Conservation (phyloP, 37 sponge, comb jelly and placozoan species). For the Petrosia ficiformis region DNA sequence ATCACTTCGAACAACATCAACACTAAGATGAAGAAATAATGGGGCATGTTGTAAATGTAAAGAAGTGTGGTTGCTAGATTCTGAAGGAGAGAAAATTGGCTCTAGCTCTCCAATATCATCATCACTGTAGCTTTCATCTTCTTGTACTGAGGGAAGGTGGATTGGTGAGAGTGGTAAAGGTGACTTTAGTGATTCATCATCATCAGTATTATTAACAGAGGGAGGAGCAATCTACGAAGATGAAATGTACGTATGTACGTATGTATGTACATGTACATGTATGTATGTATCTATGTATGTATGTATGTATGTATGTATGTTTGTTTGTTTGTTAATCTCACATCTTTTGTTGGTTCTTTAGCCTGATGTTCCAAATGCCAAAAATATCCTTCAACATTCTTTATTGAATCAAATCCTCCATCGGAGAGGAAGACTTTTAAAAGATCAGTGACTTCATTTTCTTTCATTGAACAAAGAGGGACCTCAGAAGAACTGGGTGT, state of each 20-base stretch:
- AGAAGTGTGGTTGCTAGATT: background rate
- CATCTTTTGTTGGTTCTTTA: too few species aligned
- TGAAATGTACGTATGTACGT: background rate
- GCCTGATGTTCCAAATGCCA: slow-evolving; percentile 3
- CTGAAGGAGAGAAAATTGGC: background rate
- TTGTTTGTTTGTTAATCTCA: too few species aligned
- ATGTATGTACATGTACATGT: background rate
- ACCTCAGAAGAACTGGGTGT: background rate
- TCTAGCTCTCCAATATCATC: background rate
- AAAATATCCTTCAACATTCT: slow-evolving; percentile 7
- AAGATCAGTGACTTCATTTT: slow-evolving; percentile 1
- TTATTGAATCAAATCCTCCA: slow-evolving; percentile 21
- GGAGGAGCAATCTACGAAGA: background rate
- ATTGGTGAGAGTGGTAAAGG: background rate
- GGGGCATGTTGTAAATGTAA: background rate
- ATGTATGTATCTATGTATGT: too few species aligned
- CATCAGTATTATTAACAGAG: background rate
- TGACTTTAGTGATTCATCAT: background rate
- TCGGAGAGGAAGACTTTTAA: background rate
- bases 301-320: too few species aligned
- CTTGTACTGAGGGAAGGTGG: too few species aligned
- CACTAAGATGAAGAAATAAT: background rate
- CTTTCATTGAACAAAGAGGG: background rate
- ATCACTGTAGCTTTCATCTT: background rate
- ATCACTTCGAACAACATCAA: too few species aligned